phyloP scores from a whole-genome alignment of 1,140 invertebrate genomes.

The Adoxophyes honmai region DNA sequence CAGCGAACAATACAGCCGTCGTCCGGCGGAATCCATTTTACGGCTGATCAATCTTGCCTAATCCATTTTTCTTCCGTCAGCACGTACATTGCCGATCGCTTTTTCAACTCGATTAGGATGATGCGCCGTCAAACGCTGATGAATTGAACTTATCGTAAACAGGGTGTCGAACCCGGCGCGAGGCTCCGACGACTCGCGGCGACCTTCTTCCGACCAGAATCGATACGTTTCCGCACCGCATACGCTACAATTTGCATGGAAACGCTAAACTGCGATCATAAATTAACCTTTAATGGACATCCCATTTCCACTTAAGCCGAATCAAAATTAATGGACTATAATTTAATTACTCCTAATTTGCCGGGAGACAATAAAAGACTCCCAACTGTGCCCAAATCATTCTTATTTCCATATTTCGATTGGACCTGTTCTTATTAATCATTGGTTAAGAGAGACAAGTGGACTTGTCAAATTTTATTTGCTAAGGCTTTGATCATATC shows the following conservation, averaged over 20 bases:
- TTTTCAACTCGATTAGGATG: constrained; percentile 5
- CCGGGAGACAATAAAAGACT: constrained; percentile 14
- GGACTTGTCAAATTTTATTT: constrained; percentile 21
- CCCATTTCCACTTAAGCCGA: constrained; percentile 21
- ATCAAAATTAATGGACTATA: constrained; percentile 28
- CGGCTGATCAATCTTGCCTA: constrained; percentile 5
- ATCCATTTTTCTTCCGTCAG: constrained; percentile 15
- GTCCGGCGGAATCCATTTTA: constrained; percentile 3
- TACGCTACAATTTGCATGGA: constrained; percentile 11
- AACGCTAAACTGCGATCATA: constrained; percentile 13
- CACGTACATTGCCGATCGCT: constrained; percentile 1
- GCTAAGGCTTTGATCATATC: constrained; percentile 25
- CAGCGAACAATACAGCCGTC: background rate
- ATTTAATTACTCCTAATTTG: constrained; percentile 26
- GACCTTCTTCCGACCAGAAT: constrained; percentile 9
- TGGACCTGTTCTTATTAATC: too few relatives aligned
- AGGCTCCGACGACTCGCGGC: background rate
- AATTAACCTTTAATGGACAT: constrained; percentile 29
- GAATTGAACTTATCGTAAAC: constrained; percentile 18
- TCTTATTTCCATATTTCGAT: constrained; percentile 5
- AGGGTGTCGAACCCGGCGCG: constrained; percentile 15
- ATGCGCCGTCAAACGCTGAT: background rate
- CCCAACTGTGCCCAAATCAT: background rate
- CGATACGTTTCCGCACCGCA: constrained; percentile 13
- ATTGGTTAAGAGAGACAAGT: background rate